phyloP scores from a whole-genome alignment of 2,888 invertebrate genomes.

The Zhuqinia jingwanae region DNA sequence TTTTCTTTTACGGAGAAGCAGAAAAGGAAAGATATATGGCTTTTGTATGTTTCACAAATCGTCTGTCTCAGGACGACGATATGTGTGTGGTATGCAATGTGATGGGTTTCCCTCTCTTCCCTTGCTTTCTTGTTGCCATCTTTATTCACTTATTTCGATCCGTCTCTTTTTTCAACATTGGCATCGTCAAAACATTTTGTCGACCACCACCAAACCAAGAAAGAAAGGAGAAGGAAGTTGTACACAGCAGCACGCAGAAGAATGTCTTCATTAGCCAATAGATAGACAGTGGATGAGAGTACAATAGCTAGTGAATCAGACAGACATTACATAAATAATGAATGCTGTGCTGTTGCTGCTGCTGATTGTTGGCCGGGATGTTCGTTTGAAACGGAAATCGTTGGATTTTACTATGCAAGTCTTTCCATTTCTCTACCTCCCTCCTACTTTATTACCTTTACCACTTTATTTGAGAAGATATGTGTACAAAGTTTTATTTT shows the following conservation, averaged over 20 bases:
- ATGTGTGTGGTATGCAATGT: neutral
- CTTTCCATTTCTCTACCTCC: neutral
- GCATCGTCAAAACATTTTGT: constrained; percentile 27
- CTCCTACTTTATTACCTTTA: neutral
- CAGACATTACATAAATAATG: constrained; percentile 55
- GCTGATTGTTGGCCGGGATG: constrained; percentile 31
- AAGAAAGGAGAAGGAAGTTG: constrained; percentile 36
- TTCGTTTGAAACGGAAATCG: constrained; percentile 45
- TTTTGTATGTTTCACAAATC: constrained; percentile 62
- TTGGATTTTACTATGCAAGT: constrained; percentile 50
- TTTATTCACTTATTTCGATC: neutral
- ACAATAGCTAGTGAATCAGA: constrained; percentile 23
- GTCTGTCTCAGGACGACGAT: constrained; percentile 49
- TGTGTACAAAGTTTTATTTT: constrained; percentile 35
- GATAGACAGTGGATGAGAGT: neutral
- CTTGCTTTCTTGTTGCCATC: constrained; percentile 9
- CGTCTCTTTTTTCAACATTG: neutral
- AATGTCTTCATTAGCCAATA: constrained; percentile 63
- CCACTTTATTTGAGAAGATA: neutral
- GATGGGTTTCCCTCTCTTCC: neutral
- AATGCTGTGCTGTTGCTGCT: constrained; percentile 9
- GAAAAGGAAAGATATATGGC: constrained; percentile 60
- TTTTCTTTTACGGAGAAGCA: neutral
- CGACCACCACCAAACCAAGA: neutral
- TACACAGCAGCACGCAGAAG: constrained; percentile 18